A percentile compares a stretch with the other conserved stretches of the same genome.
Evolutionary conservation across 2,888 invertebrate species (phyloP).

Genomic region (Sesamia inferens): DNA sequence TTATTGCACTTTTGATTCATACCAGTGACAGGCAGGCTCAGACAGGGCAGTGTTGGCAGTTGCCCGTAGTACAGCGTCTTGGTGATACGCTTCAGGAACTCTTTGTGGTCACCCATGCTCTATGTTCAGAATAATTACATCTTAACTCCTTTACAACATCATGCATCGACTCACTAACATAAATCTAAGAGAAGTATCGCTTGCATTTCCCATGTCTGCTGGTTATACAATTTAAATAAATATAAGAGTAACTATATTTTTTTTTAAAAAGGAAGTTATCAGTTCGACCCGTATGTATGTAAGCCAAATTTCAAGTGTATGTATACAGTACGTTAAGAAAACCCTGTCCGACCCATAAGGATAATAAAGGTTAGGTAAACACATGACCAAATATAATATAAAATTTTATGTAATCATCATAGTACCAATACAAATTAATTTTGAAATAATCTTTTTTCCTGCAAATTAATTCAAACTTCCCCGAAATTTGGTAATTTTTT

Average conservation of each 20-base stretch:
- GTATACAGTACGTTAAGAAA: no score
- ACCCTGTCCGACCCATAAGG: no score
- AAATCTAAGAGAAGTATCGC: background rate
- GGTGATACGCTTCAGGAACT: constrained; percentile 94
- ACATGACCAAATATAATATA: no score
- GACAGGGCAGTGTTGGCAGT: constrained; percentile 92
- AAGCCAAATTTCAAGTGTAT: no score
- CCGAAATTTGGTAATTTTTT: no score
- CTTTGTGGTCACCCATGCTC: constrained; percentile 93
- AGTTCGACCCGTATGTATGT: no score
- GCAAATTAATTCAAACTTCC: no score
- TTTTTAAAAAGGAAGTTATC: background rate
- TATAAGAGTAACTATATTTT: background rate
- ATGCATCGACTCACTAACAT: background rate
- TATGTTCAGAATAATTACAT: constrained; percentile 68
- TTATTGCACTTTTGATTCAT: constrained; percentile 64
- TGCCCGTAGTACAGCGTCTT: constrained; percentile 97
- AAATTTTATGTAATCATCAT: no score
- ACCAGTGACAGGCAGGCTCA: constrained; percentile 96
- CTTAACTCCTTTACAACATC: background rate
- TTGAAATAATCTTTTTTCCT: no score
- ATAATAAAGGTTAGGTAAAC: no score
- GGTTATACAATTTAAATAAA: background rate
- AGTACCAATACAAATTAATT: no score
- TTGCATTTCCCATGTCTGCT: background rate